phyloP scores from a whole-genome alignment of 2,113 vertebrate species.

The Gobio gobio region DNA sequence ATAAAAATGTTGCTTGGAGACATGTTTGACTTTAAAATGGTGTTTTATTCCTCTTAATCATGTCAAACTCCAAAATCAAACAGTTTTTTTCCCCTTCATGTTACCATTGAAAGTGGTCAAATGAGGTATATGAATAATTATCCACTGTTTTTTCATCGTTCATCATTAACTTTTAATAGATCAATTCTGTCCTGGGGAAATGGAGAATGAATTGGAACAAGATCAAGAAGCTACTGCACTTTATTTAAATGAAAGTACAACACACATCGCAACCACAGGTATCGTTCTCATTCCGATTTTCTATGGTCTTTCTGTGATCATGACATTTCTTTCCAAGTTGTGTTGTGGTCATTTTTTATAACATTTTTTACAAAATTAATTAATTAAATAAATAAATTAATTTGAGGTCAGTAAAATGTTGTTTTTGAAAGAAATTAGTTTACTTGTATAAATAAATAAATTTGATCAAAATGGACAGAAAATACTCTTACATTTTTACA shows the following conservation, averaged over 20 bases:
- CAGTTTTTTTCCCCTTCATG: too few species aligned
- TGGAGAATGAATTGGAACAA: neutral
- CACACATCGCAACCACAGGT: neutral
- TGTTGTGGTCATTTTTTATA: neutral
- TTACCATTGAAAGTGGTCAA: too few species aligned
- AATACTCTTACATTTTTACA: neutral
- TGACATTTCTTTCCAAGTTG: neutral
- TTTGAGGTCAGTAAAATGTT: neutral
- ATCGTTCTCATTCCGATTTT: neutral
- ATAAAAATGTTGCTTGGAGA: constrained; percentile 39
- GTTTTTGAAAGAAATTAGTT: neutral
- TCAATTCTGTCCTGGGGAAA: neutral
- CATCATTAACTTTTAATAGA: neutral
- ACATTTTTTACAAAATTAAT: too few species aligned
- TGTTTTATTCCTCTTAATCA: neutral
- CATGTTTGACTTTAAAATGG: constrained; percentile 9
- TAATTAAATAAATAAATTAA: too few species aligned
- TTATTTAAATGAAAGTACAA: neutral
- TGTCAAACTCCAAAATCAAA: neutral
- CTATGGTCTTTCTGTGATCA: neutral
- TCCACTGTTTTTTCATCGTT: too few species aligned
- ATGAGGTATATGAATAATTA: too few species aligned
- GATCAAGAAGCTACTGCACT: neutral
- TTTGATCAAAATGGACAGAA: too few species aligned
- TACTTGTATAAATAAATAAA: neutral